Base-by-base conservation (phyloP, 2,888 invertebrate genomes). In the Drosophila paranaensis region DNA sequence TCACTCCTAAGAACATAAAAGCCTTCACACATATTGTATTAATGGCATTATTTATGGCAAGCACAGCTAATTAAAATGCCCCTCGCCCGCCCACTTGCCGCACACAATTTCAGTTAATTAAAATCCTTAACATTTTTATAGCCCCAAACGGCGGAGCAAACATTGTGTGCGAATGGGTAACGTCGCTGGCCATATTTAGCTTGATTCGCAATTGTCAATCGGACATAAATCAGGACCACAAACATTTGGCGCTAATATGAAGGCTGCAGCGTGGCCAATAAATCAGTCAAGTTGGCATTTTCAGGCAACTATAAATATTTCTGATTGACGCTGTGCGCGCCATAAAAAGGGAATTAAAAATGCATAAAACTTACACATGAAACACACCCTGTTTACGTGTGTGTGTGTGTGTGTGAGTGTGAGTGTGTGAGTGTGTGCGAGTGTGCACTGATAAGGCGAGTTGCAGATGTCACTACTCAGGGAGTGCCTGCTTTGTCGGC, bases 271-370 rank as follows among this genome's bases (percentile, higher is more conserved):
- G 37, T 54, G 62, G 35, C 67, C 16, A 77, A 82, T 85, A 84
- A 85, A 85, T 85, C 82, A 84, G 75, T 69, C 65, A 64, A 53
- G 27, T 27, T 39, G 60, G 40, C 60, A 77, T 51, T 77, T 77
- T 55, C 57, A 45, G 74, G 56, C 74, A 79, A 71, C 81, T 74
- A 78, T 87, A 83, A 86, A 83, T 77, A 73, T 73, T 63, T 74
- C 56, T 84, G 81, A 86, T 83, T 83, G 83, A 83, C 68, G 79
- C 67, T 68, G 72, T 63, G 3, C 9, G 27, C 43, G 20, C 48
- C 54, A 66, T 85, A 84, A 85, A 82, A 82, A 63, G 40, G 78
- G 82, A 75, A 84, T 84, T 87, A 84, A 82, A 87, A 85, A 68
- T 71, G 56, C 80, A 71, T 85, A 30, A 84, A 80, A 80, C 63